Base-by-base conservation (phyloP, 2,888 invertebrate genomes). In the Muschampia plurimacula region DNA sequence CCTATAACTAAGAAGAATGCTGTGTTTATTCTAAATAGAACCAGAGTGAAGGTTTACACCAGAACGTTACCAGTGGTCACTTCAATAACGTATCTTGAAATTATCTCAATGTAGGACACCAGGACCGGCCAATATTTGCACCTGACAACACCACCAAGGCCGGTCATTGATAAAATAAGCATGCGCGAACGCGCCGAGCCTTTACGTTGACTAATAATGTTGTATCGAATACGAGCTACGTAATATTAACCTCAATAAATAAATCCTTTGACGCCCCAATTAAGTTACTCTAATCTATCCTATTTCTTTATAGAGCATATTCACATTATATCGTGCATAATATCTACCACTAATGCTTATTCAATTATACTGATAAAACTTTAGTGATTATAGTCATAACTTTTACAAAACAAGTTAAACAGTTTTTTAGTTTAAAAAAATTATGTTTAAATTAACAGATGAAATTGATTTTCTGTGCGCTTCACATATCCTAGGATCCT, bases 121-220 rank as follows among this genome's bases (percentile, higher is more conserved):
- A n/a, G 65, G 46, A 32, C 55, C 46, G 46, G 65, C 8, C 59
- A 46, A 65, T 59, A 60, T 71, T 71, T 66, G 66, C 60, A 59
- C 71, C 59, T 66, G 66, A 66, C 70, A 57, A 49, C 59, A 57
- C 32, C 32, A 32, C 46, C 36, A 72, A 74, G 66, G 76, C 74
- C 77, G 74, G 74, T 75, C 81, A 81, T 79, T 77, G 77, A 77
- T 76, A 69, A 70, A 74, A 73, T 67, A 74, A 75, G 76, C 74
- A 68, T 69, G 46, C 67, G 44, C 65, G 66, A 69, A 62, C 73
- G 60, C 52, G 46, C 55, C 63, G 65, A 32, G 55, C 32, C 39
- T 69, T 63, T 15, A 65, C 55, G 15, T 55, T 63, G 49, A 32
- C 60, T 60, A 62, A 66, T 36, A 66, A 52, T 32, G 49, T 62